A percentile compares a stretch with the other conserved stretches of the same genome.
Evolutionary conservation across 2,797 vertebrate genomes (phyloP).

Genomic region (Peromyscus aztecus): DNA sequence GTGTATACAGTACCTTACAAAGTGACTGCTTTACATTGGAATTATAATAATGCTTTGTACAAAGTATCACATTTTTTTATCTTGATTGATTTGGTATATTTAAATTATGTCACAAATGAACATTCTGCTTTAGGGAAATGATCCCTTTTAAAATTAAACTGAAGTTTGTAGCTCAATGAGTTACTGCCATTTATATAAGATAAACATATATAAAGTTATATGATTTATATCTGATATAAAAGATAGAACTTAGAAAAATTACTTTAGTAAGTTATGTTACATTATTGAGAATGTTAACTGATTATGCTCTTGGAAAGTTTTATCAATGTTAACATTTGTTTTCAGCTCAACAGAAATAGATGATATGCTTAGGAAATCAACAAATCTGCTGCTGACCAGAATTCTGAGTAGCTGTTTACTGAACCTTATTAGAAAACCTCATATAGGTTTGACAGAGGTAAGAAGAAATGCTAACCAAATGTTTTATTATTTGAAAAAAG

Average conservation of each 20-base stretch:
- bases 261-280: neutral
- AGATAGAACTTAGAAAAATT: slow-evolving; percentile 33
- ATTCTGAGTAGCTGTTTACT: slow-evolving; percentile 97
- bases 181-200: neutral
- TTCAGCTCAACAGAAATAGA: slow-evolving; percentile 98
- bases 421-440: slow-evolving; percentile 98
- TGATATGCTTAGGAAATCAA: slow-evolving; percentile 98
- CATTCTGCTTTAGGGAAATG: slow-evolving; percentile 53
- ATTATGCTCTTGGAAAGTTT: slow-evolving; percentile 54
- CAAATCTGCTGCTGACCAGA: slow-evolving; percentile 97
- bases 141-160: slow-evolving; percentile 50
- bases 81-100: slow-evolving; percentile 40
- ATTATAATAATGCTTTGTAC: slow-evolving; percentile 54
- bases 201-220: neutral
- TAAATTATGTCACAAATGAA: slow-evolving; percentile 56
- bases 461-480: slow-evolving; percentile 62
- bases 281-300: neutral
- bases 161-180: slow-evolving; percentile 52
- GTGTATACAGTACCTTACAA: slow-evolving; percentile 34
- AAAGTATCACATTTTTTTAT: slow-evolving; percentile 42
- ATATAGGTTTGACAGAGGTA: slow-evolving; percentile 99
- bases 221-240: slow-evolving; percentile 18
- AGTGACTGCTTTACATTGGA: neutral
- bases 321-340: slow-evolving; percentile 69
- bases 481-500: neutral